phyloP scores from a whole-genome alignment of 2,113 vertebrate genomes.

The Penelope pileata region DNA sequence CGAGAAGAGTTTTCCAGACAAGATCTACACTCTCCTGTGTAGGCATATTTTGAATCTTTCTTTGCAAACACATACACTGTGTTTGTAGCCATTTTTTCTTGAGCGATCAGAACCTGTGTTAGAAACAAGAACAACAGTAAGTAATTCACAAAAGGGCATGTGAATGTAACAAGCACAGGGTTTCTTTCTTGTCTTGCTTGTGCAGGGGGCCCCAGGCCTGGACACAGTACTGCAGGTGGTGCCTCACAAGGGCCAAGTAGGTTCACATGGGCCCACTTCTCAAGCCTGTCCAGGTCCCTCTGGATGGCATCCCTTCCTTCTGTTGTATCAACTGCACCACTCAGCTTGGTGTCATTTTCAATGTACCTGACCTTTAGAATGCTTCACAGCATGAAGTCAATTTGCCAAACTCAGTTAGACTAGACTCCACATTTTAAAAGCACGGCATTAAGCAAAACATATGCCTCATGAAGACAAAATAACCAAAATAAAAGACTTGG shows the following conservation, averaged over 20 bases:
- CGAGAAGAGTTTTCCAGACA: constrained; percentile 98
- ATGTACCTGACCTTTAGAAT: no score
- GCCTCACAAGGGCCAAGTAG: no score
- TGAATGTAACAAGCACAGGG: not conserved
- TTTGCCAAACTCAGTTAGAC: not conserved
- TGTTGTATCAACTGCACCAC: no score
- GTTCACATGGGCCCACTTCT: no score
- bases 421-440: not conserved
- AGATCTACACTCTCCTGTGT: constrained; percentile 95
- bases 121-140: not conserved
- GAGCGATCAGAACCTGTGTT: constrained; percentile 93
- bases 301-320: no score
- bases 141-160: not conserved
- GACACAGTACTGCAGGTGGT: no score
- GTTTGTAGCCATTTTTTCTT: constrained; percentile 99
- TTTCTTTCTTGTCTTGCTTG: no score
- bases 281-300: no score
- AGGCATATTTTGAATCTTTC: constrained; percentile 98
- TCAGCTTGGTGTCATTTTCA: not conserved
- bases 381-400: not conserved
- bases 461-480: not conserved
- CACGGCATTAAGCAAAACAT: not conserved
- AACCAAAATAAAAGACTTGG: not conserved
- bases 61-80: constrained; percentile 99
- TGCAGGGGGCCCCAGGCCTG: no score